Base-by-base conservation (phyloP, 2,113 vertebrate species). In the Zosterops borbonicus region DNA sequence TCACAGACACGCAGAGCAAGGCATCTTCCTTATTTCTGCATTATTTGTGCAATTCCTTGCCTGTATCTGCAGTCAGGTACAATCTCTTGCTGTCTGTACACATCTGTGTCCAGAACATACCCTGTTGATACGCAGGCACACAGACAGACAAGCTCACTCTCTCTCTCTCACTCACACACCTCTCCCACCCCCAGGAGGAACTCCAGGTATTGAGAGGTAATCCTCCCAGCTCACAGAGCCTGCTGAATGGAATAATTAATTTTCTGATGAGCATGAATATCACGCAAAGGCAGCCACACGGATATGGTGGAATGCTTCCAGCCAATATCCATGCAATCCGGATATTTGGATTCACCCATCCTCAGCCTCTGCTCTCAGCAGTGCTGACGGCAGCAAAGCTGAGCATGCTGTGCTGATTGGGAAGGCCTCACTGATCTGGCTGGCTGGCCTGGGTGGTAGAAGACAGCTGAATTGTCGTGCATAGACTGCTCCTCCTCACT, bases 291-390 rank as follows among this genome's bases (percentile, higher is more conserved):
- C 93, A 94, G 92, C 82, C 85, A 89, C 82, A 64, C 6, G 12
- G 87, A 65, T 64, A 81, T 33, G 81, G 92, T 77, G 77, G 78
- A 94, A 93, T 5, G 2, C 81, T 95, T 96, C 88, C 92, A 97
- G 89, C 81, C 88, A 83, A 91, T 76, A 94, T 78, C 92, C 88
- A 75, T 47, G 50, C 15, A 6, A 92, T 91, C 83, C 77, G 33
- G 89, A 97, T 95, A 95, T 92, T 94, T 92, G 94, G 87, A 95
- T 92, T 95, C 95, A 92, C 80, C 91, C 91, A 77, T 83, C 59
- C 86, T 69, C 93, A 74, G 67, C 74, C 77, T 79, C 86, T 94
- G 83, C 73, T 92, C 91, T 90, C 87, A 55, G 95, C 79, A 94
- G 20, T 88, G 95, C 94, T 96, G 91, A 91, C 8, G 0, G 78